A percentile compares a stretch with the other conserved stretches of the same genome.
phyloP scores from a whole-genome alignment of 2,888 invertebrate genomes.

The Drosophila cognata region DNA sequence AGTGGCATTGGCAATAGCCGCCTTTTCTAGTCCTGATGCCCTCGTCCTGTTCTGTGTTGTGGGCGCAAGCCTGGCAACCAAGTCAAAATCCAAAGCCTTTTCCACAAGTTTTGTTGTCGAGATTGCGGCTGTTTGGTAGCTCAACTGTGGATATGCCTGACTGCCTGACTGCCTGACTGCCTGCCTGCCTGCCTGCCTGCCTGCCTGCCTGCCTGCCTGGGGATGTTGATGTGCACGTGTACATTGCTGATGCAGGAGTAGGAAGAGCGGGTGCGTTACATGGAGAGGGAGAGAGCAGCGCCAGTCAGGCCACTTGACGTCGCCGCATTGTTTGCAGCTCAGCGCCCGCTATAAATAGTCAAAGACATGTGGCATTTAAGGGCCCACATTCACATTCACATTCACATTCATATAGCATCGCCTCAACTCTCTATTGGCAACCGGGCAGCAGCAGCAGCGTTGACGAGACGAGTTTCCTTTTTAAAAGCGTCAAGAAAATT shows the following conservation, averaged over 20 bases:
- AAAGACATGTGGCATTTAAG: conserved; percentile 62
- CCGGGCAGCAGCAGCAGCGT: conserved; percentile 19
- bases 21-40: conserved; percentile 31
- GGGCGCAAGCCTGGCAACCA: conserved; percentile 30
- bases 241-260: not conserved
- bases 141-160: conserved; percentile 4
- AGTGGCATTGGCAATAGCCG: not conserved
- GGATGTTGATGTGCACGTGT: not conserved
- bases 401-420: conserved; percentile 35
- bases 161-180: not conserved
- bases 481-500: conserved; percentile 64
- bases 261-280: too few species aligned
- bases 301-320: conserved; percentile 64
- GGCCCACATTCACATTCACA: conserved; percentile 41
- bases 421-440: conserved; percentile 57
- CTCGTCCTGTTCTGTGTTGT: conserved; percentile 24
- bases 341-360: conserved; percentile 75
- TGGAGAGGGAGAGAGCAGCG: not conserved
- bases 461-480: conserved; percentile 57
- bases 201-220: not conserved
- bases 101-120: conserved; percentile 36
- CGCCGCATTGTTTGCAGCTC: conserved; percentile 71
- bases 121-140: conserved; percentile 9
- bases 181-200: not conserved
- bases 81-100: conserved; percentile 21